These are phyloP conservation scores for Propithecus coquereli DNA, from an alignment of 2,113 vertebrate genomes.

Conservation along the genomic window DNA sequence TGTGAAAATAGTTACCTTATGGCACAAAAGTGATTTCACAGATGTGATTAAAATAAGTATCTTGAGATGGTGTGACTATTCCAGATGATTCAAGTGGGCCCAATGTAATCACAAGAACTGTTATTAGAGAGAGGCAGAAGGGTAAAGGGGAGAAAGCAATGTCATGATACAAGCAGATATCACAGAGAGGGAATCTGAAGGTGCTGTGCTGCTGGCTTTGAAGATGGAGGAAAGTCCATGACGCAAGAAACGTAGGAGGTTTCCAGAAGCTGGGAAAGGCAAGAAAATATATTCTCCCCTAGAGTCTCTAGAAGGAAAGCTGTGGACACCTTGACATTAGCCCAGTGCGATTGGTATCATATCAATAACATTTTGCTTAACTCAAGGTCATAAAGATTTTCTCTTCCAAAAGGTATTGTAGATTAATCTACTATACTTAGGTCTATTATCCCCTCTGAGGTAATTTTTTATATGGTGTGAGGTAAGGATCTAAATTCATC, in stretches of 20 bases:
- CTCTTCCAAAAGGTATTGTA: neutral
- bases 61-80: neutral
- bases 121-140: neutral
- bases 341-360: neutral
- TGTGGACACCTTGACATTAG: neutral
- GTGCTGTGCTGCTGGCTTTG: neutral
- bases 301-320: neutral
- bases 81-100: neutral
- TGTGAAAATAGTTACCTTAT: neutral
- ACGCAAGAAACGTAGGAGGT: neutral
- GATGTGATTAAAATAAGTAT: neutral
- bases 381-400: neutral
- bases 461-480: neutral
- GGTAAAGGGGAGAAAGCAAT: neutral
- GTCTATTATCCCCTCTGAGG: neutral
- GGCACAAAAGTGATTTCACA: neutral
- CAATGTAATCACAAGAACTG: neutral
- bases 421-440: neutral
- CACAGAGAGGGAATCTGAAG: neutral
- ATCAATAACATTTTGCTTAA: neutral
- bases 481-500: neutral
- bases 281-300: neutral
- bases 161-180: neutral
- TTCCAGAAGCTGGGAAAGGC: neutral
- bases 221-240: neutral